These are phyloP conservation scores for Albula goreensis DNA, from an alignment of 2,113 vertebrate genomes.

Conservation along the genomic window DNA sequence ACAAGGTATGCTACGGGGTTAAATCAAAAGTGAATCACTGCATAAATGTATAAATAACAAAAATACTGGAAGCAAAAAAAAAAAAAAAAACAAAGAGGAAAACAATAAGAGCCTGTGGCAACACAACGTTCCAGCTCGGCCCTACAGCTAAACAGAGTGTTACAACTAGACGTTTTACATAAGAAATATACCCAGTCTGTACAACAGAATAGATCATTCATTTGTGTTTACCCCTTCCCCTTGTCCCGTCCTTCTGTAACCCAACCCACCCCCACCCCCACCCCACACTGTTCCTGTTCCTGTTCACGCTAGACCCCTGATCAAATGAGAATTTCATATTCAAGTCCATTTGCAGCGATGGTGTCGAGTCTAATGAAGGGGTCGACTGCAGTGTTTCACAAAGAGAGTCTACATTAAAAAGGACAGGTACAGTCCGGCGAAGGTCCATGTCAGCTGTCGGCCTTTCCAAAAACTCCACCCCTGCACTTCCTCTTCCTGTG, in stretches of 20 bases:
- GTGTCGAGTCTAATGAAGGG: conserved; percentile 60
- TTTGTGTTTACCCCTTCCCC: conserved; percentile 46
- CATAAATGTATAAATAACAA: conserved; percentile 64
- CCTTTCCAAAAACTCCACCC: conserved; percentile 42
- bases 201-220: conserved; percentile 77
- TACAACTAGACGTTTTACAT: conserved; percentile 75
- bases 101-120: conserved; percentile 51
- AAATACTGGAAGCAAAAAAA: conserved; percentile 32
- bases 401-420: conserved; percentile 66
- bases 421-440: conserved; percentile 65
- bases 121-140: conserved; percentile 62
- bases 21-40: conserved; percentile 49
- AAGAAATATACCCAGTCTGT: conserved; percentile 73
- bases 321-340: conserved; percentile 52
- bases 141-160: conserved; percentile 69
- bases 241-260: conserved; percentile 35
- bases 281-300: conserved; percentile 36
- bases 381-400: conserved; percentile 58
- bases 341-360: conserved; percentile 68
- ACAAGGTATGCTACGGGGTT: conserved; percentile 42
- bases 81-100: conserved; percentile 53
- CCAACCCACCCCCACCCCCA: conserved; percentile 29
- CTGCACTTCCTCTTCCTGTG: conserved; percentile 40
- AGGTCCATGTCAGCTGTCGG: conserved; percentile 51
- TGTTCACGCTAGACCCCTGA: conserved; percentile 29